A percentile compares a stretch with the other conserved stretches of the same genome.
These are phyloP conservation scores for Scatophagus argus DNA, from an alignment of 2,113 vertebrate genomes.

Conservation along the genomic window DNA sequence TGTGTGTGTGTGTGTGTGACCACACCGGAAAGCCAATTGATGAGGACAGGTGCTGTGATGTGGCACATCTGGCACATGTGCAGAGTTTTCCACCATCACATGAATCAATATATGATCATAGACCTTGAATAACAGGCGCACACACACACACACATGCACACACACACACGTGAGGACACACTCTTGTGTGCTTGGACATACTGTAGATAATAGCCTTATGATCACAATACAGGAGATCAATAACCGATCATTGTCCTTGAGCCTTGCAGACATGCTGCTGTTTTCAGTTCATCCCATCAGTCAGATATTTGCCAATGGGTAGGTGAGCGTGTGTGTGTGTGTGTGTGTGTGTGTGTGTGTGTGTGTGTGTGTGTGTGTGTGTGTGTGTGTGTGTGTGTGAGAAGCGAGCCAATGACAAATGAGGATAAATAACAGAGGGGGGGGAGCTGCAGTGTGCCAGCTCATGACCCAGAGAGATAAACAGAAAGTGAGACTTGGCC, in stretches of 20 bases:
- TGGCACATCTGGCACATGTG: conserved; percentile 39
- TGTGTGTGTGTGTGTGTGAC: conserved; percentile 16
- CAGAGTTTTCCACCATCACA: conserved; percentile 23
- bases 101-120: conserved; percentile 52
- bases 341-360: conserved; percentile 13
- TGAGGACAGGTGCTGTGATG: conserved; percentile 49
- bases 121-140: conserved; percentile 45
- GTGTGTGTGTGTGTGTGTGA: conserved; percentile 7
- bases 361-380: not conserved
- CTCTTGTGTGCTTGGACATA: conserved; percentile 41
- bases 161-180: not conserved
- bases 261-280: conserved; percentile 56
- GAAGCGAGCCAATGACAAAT: conserved; percentile 58
- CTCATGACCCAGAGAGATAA: conserved; percentile 58
- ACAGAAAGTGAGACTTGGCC: conserved; percentile 56
- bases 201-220: conserved; percentile 46
- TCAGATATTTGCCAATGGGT: conserved; percentile 72
- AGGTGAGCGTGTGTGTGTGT: conserved; percentile 55
- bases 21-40: conserved; percentile 18
- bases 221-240: conserved; percentile 50
- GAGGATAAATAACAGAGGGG: conserved; percentile 47
- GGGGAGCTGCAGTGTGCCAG: conserved; percentile 10
- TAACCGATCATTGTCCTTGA: conserved; percentile 61
- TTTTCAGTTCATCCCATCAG: conserved; percentile 56
- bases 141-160: conserved; percentile 12